Base-by-base conservation (phyloP, 2,113 vertebrate genomes). In the Neotoma lepida region DNA sequence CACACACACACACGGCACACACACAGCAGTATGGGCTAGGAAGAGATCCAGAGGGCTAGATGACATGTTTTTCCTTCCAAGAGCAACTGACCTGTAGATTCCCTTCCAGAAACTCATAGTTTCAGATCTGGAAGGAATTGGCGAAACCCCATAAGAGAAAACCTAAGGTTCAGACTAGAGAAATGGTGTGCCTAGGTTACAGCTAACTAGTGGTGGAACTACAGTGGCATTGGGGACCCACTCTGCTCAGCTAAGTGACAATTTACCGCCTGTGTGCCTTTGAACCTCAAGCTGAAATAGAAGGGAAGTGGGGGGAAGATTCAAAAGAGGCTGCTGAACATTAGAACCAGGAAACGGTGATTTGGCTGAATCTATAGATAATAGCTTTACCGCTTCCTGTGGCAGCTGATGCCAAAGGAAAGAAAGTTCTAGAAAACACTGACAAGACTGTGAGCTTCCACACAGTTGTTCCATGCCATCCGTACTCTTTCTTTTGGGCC, bases 331-430 rank as follows among this genome's bases (percentile, higher is more conserved):
- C 81, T 93, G 68, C 58, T 88, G 80, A 93, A 92, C 91, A 96
- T 93, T 41, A 85, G 35, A 93, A 68, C 93, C 96, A 91, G 96
- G 95, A 97, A 97, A 81, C 68, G 94, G 61, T 92, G 90, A 96
- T 96, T 88, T 90, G 95, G 54, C 82, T 95, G 88, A 88, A 85
- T 66, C 64, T 94, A 77, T 14, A 97, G 93, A 96, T 88, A 95
- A 93, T 78, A 88, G 76, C 87, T 78, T 93, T 61, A 96, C 96
- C 93, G 74, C 92, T 96, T 97, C 94, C 96, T 82, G 77, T 92
- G 84, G 82, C 70, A 95, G 89, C 85, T 18, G 80, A 78, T 91
- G 77, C 54, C 88, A 88, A 81, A 44, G n/a, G 14, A 89, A 58
- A 44, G 26, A 94, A 76, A 49, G 74, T 93, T 93, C 85, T 80